Conservation (phyloP, 2,888 invertebrate species). For the Drosophila multiciliata region DNA sequence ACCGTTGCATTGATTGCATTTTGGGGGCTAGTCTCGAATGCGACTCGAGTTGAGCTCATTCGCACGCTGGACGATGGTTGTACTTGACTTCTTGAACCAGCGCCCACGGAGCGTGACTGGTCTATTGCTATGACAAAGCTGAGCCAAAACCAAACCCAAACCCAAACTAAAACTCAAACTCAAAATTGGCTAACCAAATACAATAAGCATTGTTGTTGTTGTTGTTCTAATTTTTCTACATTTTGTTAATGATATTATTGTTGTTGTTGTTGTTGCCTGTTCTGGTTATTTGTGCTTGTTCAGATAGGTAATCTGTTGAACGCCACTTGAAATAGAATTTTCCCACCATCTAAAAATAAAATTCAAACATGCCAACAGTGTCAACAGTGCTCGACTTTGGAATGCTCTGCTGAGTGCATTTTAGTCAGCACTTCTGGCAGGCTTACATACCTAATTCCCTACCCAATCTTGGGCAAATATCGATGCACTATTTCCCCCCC, state of each 20-base stretch:
- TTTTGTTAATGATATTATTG: constrained; percentile 16
- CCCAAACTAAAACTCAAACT: constrained; percentile 47
- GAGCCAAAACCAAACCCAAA: constrained; percentile 28
- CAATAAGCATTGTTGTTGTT: constrained; percentile 53
- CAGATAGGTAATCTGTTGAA: constrained; percentile 72
- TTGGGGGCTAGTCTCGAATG: constrained; percentile 32
- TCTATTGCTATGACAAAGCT: constrained; percentile 28
- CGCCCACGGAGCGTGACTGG: constrained; percentile 81
- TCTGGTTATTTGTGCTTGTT: constrained; percentile 68
- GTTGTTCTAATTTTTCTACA: not conserved
- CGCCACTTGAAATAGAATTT: constrained; percentile 74
- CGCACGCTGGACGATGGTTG: constrained; percentile 72
- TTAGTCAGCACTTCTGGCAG: not conserved
- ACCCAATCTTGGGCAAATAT: not conserved
- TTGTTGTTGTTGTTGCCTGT: constrained; percentile 41
- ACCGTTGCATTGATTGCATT: constrained; percentile 38
- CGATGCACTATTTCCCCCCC: not conserved
- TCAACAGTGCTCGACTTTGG: constrained; percentile 34
- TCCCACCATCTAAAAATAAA: constrained; percentile 77
- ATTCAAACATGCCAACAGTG: constrained; percentile 39
- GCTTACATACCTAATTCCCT: not conserved
- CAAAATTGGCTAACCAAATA: constrained; percentile 63
- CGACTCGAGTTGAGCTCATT: constrained; percentile 48
- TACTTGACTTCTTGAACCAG: constrained; percentile 80
- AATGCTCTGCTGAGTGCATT: constrained; percentile 30